Evolutionary conservation across 2,113 vertebrate genomes (phyloP), one percentile per base, ranked within the genome.

Genomic region (Hippoglossus stenolepis): DNA sequence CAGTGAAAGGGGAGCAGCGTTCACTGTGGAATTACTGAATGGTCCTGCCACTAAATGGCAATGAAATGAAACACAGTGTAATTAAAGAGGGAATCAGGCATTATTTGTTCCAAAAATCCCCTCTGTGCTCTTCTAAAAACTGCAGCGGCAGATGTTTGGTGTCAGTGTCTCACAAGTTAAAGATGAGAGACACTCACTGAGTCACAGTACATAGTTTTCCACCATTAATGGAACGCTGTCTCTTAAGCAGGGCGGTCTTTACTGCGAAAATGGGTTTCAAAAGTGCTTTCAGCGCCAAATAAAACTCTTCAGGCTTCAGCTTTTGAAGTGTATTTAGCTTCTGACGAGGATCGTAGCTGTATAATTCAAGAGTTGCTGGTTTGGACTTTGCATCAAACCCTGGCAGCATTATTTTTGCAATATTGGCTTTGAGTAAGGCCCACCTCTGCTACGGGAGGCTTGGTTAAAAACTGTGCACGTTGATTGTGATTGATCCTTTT

Each of bases 401-500:
- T 12, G 57, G 5, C 69, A 66, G 9, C 73, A 21, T 58, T 60
- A 24, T 31, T 60, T 43, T 43, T 43, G 35, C 14, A 64, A 4
- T n/a, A 56, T 21, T 62, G 38, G 18, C 54, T 70, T 56, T 77
- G 40, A 75, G 17, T 61, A 47, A 26, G 63, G 62, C 28, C 43
- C 3, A 31, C 57, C 40, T 73, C 47, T 11, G 4, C 15, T 31
- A 7, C 21, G 14, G 35, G 45, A 56, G 83, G 24, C 53, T 64
- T 51, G 70, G 40, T 9, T 85, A 26, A 87, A 75, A 56, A 3
- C n/a, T 85, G 77, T 85, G 49, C 45, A 62, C 35, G 40, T 66
- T 83, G 69, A 75, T 45, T 85, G 73, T 82, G 53, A 87, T 90
- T 92, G 86, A 91, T 89, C 70, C 73, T 87, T 85, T 89, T 75